These are phyloP conservation scores for Drosophila cardini DNA, from an alignment of 1,140 invertebrate genomes.

Conservation along the genomic window DNA sequence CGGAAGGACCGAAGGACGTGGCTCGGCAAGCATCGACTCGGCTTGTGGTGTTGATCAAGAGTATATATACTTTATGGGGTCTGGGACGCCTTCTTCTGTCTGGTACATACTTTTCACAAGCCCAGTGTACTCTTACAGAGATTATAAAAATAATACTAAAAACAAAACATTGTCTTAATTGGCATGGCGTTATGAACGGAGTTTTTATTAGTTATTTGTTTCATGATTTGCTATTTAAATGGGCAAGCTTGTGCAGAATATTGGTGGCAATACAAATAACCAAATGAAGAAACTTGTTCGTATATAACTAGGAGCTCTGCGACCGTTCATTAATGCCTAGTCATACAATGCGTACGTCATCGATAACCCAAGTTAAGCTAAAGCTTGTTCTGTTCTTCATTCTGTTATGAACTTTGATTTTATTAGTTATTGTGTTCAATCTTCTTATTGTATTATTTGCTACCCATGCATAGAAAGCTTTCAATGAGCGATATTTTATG, in stretches of 20 bases:
- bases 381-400: conserved; percentile 29
- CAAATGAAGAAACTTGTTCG: conserved; percentile 35
- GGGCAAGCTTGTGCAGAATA: not conserved
- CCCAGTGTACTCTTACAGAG: too few species aligned
- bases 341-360: conserved; percentile 26
- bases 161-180: not conserved
- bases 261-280: not conserved
- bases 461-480: conserved; percentile 45
- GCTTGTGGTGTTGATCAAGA: too few species aligned
- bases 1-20: too few species aligned
- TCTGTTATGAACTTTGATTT: conserved; percentile 25
- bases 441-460: conserved; percentile 33
- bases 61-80: too few species aligned
- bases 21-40: too few species aligned
- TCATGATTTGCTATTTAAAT: conserved; percentile 39
- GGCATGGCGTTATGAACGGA: conserved; percentile 62
- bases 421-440: conserved; percentile 41
- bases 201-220: conserved; percentile 51
- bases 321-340: conserved; percentile 31
- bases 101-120: too few species aligned
- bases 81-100: too few species aligned
- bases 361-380: conserved; percentile 9
- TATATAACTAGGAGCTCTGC: conserved; percentile 27
- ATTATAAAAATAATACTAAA: too few species aligned
- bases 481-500: conserved; percentile 54